phyloP scores from a whole-genome alignment of 1,140 invertebrate genomes.

The Ruditapes philippinarum region DNA sequence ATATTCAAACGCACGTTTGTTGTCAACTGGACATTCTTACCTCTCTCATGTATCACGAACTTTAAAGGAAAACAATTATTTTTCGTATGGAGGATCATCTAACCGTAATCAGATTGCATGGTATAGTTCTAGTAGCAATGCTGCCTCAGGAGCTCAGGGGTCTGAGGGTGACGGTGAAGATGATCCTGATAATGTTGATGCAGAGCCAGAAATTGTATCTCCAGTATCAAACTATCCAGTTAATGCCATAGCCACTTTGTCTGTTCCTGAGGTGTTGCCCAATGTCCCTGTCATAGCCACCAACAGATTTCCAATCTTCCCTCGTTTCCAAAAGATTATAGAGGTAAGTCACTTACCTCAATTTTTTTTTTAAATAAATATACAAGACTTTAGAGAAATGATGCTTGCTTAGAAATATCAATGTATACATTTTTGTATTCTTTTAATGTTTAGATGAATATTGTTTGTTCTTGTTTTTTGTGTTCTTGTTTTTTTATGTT shows the following conservation, averaged over 20 bases:
- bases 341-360: slow-evolving; percentile 90
- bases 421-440: too few species aligned
- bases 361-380: too few species aligned
- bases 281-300: slow-evolving; percentile 98
- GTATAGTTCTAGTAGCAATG: neutral
- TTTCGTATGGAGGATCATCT: neutral
- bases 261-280: slow-evolving; percentile 99
- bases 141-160: neutral
- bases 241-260: slow-evolving; percentile 89
- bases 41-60: too few species aligned
- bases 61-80: neutral
- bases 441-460: too few species aligned
- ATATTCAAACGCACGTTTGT: neutral
- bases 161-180: slow-evolving; percentile 44
- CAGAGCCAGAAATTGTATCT: neutral
- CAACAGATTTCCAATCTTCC: slow-evolving; percentile 98
- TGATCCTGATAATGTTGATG: neutral
- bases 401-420: too few species aligned
- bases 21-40: neutral
- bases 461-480: too few species aligned
- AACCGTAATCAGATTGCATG: neutral
- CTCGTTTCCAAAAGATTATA: slow-evolving; percentile 98
- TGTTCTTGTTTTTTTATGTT: too few species aligned
- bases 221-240: slow-evolving; percentile 29
- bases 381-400: too few species aligned